A percentile compares a stretch with the other conserved stretches of the same genome.
Evolutionary conservation across 2,888 invertebrate genomes (phyloP).

Genomic region (Protonemura montana): DNA sequence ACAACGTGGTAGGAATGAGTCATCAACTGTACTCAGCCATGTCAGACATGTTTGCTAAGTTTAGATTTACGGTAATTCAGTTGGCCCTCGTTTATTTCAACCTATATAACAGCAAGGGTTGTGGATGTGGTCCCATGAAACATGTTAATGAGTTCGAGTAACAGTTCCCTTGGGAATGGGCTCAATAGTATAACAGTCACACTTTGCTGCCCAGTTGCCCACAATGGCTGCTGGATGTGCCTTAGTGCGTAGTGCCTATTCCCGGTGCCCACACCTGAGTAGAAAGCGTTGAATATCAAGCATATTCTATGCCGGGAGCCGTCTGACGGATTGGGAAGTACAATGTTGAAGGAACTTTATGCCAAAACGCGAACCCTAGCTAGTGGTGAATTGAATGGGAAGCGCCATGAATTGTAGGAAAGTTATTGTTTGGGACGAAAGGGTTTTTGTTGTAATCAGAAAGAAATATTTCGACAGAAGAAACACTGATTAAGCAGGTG

Average conservation of each 20-base stretch:
- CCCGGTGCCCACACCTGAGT: not conserved
- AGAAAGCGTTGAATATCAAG: not conserved
- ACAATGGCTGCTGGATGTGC: not conserved
- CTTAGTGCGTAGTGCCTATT: not conserved
- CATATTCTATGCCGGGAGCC: not conserved
- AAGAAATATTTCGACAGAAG: too few species aligned
- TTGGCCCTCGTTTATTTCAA: slow-evolving; percentile 22
- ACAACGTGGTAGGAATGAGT: not conserved
- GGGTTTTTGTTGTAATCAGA: too few species aligned
- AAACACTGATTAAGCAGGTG: too few species aligned
- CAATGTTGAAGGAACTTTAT: not conserved
- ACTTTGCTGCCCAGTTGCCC: slow-evolving; percentile 7
- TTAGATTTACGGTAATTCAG: slow-evolving; percentile 38
- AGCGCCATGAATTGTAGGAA: too few species aligned
- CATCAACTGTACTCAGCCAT: not conserved
- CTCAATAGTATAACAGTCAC: slow-evolving; percentile 30
- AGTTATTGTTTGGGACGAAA: too few species aligned
- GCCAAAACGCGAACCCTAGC: not conserved
- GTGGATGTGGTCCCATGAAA: slow-evolving; percentile 17
- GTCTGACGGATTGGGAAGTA: not conserved
- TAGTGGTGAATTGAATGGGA: not conserved
- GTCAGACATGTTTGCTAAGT: slow-evolving; percentile 34
- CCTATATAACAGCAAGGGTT: slow-evolving; percentile 9
- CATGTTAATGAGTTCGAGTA: slow-evolving; percentile 35
- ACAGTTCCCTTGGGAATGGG: slow-evolving; percentile 25